Conservation (phyloP, 2,113 vertebrate species). For the Camelus dromedarius region DNA sequence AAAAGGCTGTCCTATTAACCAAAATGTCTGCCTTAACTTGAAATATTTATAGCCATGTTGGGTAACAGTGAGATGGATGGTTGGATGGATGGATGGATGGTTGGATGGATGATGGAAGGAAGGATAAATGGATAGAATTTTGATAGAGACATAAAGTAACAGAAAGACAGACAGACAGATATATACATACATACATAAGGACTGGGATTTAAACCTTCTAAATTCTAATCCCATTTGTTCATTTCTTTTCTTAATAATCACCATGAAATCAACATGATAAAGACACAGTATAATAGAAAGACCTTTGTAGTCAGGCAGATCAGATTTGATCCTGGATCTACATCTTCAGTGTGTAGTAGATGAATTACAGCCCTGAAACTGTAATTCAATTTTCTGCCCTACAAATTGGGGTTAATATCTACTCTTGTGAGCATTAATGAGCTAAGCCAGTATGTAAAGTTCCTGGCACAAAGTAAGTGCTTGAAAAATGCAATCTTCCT, state of each 20-base stretch:
- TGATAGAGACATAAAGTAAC: neutral
- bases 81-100: neutral
- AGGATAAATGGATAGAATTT: neutral
- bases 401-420: neutral
- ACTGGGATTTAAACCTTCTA: neutral
- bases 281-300: neutral
- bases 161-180: neutral
- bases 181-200: neutral
- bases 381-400: conserved; percentile 13
- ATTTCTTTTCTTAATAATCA: neutral
- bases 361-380: neutral
- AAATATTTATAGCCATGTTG: neutral
- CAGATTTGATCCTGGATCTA: neutral
- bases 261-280: neutral
- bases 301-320: neutral
- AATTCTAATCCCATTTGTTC: neutral
- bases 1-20: conserved; percentile 9
- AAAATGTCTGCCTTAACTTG: conserved; percentile 33
- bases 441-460: neutral
- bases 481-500: neutral
- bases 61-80: neutral
- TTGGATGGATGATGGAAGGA: neutral
- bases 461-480: neutral
- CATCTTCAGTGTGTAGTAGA: neutral
- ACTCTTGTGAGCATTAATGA: neutral